Percentiles rank a stretch among this genome's conserved stretches.
Evolutionary conservation across 2,797 vertebrate genomes (phyloP).

Genomic region (Clarias fuscus): DNA sequence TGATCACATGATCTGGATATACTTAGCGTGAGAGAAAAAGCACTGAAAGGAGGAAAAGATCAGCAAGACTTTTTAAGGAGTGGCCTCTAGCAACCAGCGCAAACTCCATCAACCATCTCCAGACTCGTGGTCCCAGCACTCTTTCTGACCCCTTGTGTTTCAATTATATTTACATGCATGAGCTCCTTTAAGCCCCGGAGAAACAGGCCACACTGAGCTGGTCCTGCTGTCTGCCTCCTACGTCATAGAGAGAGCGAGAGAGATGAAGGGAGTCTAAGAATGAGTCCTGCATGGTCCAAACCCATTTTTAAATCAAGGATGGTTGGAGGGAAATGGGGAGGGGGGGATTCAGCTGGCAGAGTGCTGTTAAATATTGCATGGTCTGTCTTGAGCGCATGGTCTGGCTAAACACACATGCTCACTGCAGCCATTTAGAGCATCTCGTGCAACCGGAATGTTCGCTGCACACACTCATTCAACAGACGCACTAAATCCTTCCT

Average conservation of each 20-base stretch:
- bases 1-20: background rate
- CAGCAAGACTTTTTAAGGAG: slow-evolving; percentile 31
- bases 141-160: slow-evolving; percentile 71
- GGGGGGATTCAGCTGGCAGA: slow-evolving; percentile 15
- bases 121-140: slow-evolving; percentile 60
- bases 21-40: too few relatives aligned
- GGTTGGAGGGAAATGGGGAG: slow-evolving; percentile 5
- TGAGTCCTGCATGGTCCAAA: slow-evolving; percentile 3
- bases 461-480: slow-evolving; percentile 29
- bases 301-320: slow-evolving; percentile 38
- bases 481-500: slow-evolving; percentile 44
- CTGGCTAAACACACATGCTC: slow-evolving; percentile 35
- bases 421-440: slow-evolving; percentile 57
- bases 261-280: slow-evolving; percentile 12
- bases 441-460: slow-evolving; percentile 23
- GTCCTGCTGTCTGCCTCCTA: slow-evolving; percentile 40
- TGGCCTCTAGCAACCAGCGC: slow-evolving; percentile 33
- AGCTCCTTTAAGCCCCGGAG: slow-evolving; percentile 59
- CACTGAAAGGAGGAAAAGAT: background rate
- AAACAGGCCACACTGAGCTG: slow-evolving; percentile 40
- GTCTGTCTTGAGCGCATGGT: slow-evolving; percentile 44
- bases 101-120: slow-evolving; percentile 22
- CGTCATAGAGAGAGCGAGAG: background rate
- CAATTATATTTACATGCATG: slow-evolving; percentile 70
- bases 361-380: slow-evolving; percentile 66